Evolutionary conservation across 2,797 vertebrate species (phyloP).

Genomic region (Chelonia mydas): DNA sequence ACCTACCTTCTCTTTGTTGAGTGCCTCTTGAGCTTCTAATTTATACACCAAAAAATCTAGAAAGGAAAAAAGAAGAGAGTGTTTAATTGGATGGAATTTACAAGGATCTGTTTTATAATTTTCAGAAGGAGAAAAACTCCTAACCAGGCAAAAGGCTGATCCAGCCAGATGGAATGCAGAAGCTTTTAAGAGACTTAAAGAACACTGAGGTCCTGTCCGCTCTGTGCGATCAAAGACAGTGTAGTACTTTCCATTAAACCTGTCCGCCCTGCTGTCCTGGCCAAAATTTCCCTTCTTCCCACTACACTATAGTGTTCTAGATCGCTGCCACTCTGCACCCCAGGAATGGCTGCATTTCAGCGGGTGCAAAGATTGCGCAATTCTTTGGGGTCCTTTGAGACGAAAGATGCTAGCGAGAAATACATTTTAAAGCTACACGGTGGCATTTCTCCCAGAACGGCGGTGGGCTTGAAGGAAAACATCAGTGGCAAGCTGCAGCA

Average conservation of each 20-base stretch:
- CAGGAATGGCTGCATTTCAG: not conserved
- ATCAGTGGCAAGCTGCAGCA: not conserved
- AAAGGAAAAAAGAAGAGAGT: not conserved
- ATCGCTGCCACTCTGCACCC: not conserved
- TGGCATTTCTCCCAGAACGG: not conserved
- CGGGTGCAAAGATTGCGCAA: not conserved
- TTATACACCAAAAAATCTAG: conserved; percentile 83
- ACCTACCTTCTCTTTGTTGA: conserved; percentile 83
- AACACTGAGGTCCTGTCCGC: not conserved
- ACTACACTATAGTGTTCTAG: rapidly evolving
- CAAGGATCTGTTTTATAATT: conserved; percentile 13
- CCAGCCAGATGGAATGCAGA: not conserved
- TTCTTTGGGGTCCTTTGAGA: not conserved
- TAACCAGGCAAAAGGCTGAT: not conserved
- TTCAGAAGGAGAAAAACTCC: not conserved
- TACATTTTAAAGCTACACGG: not conserved
- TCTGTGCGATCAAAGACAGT: not conserved
- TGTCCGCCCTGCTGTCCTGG: not conserved
- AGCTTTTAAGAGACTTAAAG: not conserved
- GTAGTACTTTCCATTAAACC: not conserved
- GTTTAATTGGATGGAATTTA: not conserved
- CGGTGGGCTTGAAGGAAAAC: not conserved
- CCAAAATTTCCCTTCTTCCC: not conserved
- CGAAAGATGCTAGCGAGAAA: not conserved
- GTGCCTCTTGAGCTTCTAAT: conserved; percentile 81